Evolutionary conservation across 2,888 invertebrate species (phyloP).

Genomic region (Synergus itoensis): DNA sequence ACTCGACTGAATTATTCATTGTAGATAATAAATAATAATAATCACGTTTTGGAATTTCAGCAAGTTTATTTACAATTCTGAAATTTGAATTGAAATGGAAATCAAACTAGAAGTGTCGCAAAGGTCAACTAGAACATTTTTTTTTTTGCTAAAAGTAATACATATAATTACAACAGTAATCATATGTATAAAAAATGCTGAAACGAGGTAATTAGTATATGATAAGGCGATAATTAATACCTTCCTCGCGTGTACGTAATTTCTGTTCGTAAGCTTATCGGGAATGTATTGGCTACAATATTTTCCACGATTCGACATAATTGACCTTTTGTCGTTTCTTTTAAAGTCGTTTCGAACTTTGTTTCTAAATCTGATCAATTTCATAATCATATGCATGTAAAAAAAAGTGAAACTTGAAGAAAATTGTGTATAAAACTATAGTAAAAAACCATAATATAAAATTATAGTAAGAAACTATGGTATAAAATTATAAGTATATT

Average conservation of each 20-base stretch:
- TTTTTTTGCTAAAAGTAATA: neutral
- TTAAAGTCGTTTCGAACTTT: neutral
- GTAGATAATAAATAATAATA: neutral
- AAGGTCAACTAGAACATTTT: neutral
- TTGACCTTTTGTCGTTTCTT: neutral
- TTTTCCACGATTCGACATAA: neutral
- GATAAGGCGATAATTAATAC: neutral
- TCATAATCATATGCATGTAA: neutral
- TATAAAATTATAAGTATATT: neutral
- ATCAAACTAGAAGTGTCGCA: neutral
- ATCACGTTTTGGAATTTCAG: neutral
- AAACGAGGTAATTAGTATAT: constrained; percentile 1
- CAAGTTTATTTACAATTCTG: neutral
- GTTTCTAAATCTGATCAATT: too few species aligned
- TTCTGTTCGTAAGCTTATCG: neutral
- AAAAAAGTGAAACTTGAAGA: neutral
- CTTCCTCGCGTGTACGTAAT: neutral
- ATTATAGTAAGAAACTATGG: neutral
- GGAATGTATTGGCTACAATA: neutral
- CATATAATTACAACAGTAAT: neutral
- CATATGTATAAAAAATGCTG: neutral
- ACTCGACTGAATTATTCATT: neutral
- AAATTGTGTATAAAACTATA: too few species aligned
- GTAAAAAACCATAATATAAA: neutral
- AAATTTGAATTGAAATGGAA: neutral